Conservation (phyloP, 2,797 vertebrate genomes). For the Pogonophryne albipinna region DNA sequence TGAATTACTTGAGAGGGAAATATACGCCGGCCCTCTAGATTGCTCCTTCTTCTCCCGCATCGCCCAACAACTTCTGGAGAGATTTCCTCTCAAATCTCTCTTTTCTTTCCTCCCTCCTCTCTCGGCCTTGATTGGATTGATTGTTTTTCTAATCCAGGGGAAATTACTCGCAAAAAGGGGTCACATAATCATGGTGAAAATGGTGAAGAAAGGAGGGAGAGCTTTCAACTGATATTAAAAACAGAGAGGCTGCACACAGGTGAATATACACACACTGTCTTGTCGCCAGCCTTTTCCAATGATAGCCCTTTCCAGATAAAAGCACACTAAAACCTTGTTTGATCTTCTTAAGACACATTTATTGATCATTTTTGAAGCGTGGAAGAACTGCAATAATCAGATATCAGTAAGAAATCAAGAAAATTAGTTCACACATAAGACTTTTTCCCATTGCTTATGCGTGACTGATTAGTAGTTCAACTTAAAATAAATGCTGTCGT, state of each 20-base stretch:
- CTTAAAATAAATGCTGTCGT: too few relatives aligned
- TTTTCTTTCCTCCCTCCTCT: constrained; percentile 16
- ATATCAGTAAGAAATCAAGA: background rate
- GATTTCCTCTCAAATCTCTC: constrained; percentile 80
- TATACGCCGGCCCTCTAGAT: constrained; percentile 77
- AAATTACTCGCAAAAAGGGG: constrained; percentile 83
- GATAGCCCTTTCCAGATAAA: constrained; percentile 31
- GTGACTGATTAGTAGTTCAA: too few relatives aligned
- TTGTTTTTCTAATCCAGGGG: constrained; percentile 87
- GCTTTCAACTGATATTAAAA: constrained; percentile 2
- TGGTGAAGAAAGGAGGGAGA: constrained; percentile 54
- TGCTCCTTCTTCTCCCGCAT: constrained; percentile 64
- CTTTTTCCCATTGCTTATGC: too few relatives aligned
- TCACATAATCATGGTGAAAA: constrained; percentile 74
- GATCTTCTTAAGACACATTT: constrained; percentile 5
- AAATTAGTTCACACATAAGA: background rate
- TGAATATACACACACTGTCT: constrained; percentile 11
- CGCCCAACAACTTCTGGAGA: constrained; percentile 81
- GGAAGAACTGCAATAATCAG: constrained; percentile 11
- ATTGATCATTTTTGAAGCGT: background rate
- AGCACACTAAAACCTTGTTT: background rate
- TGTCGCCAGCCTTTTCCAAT: constrained; percentile 8
- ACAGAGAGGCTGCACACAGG: constrained; percentile 23
- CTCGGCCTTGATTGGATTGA: constrained; percentile 84
- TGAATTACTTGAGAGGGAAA: constrained; percentile 87